A percentile compares a stretch with the other conserved stretches of the same genome.
Conservation (phyloP, 2,888 invertebrate species). For the Perdita meconis region DNA sequence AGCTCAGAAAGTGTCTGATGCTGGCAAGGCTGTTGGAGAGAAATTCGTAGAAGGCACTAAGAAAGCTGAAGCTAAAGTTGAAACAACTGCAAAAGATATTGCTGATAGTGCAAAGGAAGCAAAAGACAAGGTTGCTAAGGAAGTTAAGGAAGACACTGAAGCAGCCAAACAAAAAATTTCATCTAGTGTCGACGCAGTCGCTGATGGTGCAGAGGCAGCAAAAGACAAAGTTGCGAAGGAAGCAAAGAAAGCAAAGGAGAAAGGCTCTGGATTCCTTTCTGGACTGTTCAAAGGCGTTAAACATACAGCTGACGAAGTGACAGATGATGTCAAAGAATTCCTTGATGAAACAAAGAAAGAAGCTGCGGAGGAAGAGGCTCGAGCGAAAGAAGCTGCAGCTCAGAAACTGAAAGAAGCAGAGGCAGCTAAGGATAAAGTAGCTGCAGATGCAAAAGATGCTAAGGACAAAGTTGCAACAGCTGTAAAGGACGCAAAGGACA, state of each 20-base stretch:
- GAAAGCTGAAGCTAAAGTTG: constrained; percentile 2
- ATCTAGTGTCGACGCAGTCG: constrained; percentile 26
- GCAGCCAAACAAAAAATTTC: constrained; percentile 32
- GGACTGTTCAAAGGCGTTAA: constrained; percentile 76
- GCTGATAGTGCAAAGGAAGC: constrained; percentile 36
- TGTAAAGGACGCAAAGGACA: constrained; percentile 59
- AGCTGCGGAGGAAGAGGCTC: constrained; percentile 56
- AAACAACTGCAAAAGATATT: background rate
- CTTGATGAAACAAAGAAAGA: constrained; percentile 69
- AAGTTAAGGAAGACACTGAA: constrained; percentile 49
- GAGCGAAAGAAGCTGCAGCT: constrained; percentile 18
- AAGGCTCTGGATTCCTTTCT: constrained; percentile 73
- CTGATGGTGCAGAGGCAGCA: constrained; percentile 35
- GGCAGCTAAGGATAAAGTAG: constrained; percentile 33
- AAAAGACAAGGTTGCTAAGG: constrained; percentile 50
- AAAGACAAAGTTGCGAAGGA: constrained; percentile 67
- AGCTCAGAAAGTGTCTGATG: background rate
- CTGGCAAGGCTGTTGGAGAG: background rate
- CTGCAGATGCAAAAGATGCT: constrained; percentile 47
- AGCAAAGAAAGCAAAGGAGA: constrained; percentile 72
- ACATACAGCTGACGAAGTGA: constrained; percentile 66
- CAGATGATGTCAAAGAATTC: constrained; percentile 80
- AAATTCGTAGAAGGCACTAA: constrained; percentile 16
- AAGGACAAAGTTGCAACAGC: constrained; percentile 47
- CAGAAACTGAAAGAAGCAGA: constrained; percentile 26